Conservation (phyloP, 2,888 invertebrate species). For the Drosophila macrothrix region DNA sequence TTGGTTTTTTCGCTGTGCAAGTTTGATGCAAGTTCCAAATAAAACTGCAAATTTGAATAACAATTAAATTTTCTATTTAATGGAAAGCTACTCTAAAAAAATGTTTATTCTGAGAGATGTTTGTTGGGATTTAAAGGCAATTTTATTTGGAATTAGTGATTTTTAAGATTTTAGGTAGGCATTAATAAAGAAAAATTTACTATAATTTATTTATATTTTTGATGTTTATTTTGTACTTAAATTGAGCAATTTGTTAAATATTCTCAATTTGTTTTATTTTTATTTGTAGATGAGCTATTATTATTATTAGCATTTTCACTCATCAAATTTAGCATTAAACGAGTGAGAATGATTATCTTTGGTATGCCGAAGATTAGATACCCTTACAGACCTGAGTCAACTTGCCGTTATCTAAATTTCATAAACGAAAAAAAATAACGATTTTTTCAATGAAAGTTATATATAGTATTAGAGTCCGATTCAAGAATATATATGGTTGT, state of each 20-base stretch:
- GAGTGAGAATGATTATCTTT: not conserved
- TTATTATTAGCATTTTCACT: not conserved
- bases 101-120: not conserved
- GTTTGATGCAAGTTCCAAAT: not conserved
- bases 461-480: not conserved
- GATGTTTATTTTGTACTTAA: not conserved
- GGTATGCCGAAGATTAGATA: not conserved
- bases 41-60: not conserved
- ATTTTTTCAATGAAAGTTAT: not conserved
- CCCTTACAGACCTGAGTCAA: not conserved
- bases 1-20: not conserved
- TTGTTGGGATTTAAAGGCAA: not conserved
- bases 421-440: not conserved
- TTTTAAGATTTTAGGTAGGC: not conserved
- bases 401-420: not conserved
- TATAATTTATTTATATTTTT: not conserved
- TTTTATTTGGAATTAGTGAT: not conserved
- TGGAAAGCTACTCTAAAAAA: not conserved
- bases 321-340: not conserved
- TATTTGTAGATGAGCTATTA: not conserved
- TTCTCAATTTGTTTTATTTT: not conserved
- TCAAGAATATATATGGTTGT: not conserved
- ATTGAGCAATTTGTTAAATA: not conserved
- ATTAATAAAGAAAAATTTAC: not conserved
- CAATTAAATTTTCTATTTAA: not conserved